Evolutionary conservation across 1,140 invertebrate species (phyloP).

Genomic region (Holcopasites calliopsidis): DNA sequence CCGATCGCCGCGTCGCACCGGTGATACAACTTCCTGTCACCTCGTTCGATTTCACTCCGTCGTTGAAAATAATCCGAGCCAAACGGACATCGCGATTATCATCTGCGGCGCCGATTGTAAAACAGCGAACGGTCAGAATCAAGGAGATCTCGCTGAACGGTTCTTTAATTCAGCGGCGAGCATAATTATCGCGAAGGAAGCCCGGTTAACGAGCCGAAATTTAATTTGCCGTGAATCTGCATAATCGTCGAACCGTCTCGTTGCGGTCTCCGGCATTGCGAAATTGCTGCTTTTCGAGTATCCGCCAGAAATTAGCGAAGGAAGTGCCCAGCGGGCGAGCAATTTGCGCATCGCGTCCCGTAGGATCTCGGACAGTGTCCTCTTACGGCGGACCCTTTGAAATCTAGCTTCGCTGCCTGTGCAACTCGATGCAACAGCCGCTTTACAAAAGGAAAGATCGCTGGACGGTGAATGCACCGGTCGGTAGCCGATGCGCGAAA

Average conservation of each 20-base stretch:
- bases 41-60: no score
- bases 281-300: slow-evolving; percentile 28
- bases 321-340: slow-evolving; percentile 40
- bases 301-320: slow-evolving; percentile 9
- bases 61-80: no score
- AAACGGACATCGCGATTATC: no score
- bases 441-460: no score
- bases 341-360: slow-evolving; percentile 34
- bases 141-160: no score
- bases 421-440: no score
- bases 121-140: no score
- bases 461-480: no score
- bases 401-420: no score
- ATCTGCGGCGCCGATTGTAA: no score
- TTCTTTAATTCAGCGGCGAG: slow-evolving; percentile 19
- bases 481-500: neutral
- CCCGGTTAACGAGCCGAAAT: slow-evolving; percentile 44
- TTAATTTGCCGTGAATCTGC: slow-evolving; percentile 42
- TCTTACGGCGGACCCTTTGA: no score
- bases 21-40: slow-evolving; percentile 48
- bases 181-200: slow-evolving; percentile 29
- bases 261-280: slow-evolving; percentile 22
- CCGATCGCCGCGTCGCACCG: slow-evolving; percentile 17
- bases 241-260: slow-evolving; percentile 49
- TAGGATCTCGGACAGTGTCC: no score